These are phyloP conservation scores for Drosophila ogumai DNA, from an alignment of 1,140 invertebrate species.

Conservation along the genomic window DNA sequence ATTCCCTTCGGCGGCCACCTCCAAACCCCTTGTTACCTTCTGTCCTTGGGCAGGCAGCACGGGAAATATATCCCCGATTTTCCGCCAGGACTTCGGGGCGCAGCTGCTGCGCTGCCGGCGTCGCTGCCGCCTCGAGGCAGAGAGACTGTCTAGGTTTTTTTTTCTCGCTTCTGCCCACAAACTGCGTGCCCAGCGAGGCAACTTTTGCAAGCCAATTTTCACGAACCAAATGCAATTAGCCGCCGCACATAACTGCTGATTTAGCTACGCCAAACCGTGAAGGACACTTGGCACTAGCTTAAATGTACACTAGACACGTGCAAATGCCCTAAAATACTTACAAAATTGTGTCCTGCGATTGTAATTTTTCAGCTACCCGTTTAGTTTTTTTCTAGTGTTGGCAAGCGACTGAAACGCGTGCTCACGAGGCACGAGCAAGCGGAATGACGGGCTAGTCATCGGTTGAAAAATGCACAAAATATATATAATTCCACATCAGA, in stretches of 20 bases:
- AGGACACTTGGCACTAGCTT: constrained; percentile 43
- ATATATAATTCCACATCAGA: background rate
- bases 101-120: constrained; percentile 26
- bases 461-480: background rate
- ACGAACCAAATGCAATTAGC: constrained; percentile 8
- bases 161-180: constrained; percentile 23
- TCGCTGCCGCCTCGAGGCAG: constrained; percentile 29
- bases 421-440: constrained; percentile 53
- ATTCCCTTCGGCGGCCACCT: background rate
- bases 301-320: constrained; percentile 8
- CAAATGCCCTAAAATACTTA: constrained; percentile 72
- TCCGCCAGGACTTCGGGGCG: constrained; percentile 29
- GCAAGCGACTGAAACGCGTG: constrained; percentile 14
- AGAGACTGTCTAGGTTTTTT: constrained; percentile 29
- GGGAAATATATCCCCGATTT: constrained; percentile 23
- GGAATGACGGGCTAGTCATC: constrained; percentile 17
- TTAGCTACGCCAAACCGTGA: constrained; percentile 47
- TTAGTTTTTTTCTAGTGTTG: constrained; percentile 79
- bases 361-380: constrained; percentile 68
- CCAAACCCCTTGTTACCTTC: background rate
- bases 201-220: constrained; percentile 58
- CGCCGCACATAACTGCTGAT: constrained; percentile 44
- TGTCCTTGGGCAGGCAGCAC: constrained; percentile 1
- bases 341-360: constrained; percentile 79
- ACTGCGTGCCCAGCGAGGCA: constrained; percentile 51